phyloP scores from a whole-genome alignment of 2,113 vertebrate genomes.

The Sebastes schlegelii region DNA sequence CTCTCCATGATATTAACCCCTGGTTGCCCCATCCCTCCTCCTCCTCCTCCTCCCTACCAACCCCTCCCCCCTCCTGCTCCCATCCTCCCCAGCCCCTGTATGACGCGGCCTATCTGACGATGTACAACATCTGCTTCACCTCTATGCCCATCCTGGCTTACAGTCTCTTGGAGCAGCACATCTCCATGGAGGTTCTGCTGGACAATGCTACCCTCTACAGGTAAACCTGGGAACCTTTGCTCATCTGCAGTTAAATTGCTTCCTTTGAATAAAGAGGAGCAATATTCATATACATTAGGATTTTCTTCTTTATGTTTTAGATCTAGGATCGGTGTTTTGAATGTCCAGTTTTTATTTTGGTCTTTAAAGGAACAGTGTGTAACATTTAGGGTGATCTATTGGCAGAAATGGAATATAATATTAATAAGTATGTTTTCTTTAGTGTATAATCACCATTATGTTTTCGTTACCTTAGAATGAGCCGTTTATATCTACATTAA shows the following conservation, averaged over 20 bases:
- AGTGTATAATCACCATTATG: too few relatives aligned
- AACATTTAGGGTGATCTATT: too few relatives aligned
- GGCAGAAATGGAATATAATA: too few relatives aligned
- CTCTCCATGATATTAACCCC: constrained; percentile 77
- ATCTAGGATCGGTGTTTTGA: background rate
- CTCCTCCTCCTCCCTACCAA: constrained; percentile 37
- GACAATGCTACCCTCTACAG: constrained; percentile 85
- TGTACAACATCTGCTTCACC: constrained; percentile 99
- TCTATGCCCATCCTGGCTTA: constrained; percentile 98
- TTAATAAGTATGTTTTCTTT: too few relatives aligned
- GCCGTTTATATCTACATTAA: too few relatives aligned
- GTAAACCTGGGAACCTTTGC: constrained; percentile 54
- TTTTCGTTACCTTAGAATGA: too few relatives aligned
- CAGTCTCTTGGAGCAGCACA: constrained; percentile 96
- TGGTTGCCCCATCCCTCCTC: constrained; percentile 52
- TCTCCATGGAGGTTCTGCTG: constrained; percentile 89
- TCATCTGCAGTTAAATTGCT: background rate
- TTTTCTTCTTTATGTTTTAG: background rate
- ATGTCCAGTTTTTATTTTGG: background rate
- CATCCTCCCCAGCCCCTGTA: constrained; percentile 90
- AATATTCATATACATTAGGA: background rate
- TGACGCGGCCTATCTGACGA: constrained; percentile 98
- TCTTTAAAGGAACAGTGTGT: background rate
- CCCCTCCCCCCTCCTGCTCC: constrained; percentile 48
- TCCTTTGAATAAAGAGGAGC: background rate